A percentile compares a stretch with the other conserved stretches of the same genome.
Evolutionary conservation across 2,797 vertebrate species (phyloP).

Genomic region (Kryptopterus vitreolus): DNA sequence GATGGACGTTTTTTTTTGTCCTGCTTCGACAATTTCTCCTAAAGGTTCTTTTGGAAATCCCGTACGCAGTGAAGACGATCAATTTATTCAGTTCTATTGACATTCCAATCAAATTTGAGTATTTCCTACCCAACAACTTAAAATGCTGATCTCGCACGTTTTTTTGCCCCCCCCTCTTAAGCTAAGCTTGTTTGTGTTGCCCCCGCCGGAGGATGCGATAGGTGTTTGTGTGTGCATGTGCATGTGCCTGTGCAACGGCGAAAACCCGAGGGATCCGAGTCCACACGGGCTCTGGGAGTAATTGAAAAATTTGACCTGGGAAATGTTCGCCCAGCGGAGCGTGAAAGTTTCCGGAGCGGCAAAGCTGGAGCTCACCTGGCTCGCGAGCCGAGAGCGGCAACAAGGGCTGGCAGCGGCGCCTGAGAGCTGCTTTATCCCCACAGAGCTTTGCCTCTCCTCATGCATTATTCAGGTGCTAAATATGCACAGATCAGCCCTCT

Average conservation of each 20-base stretch:
- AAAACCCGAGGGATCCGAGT: conserved; percentile 64
- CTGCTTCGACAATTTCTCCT: too few relatives aligned
- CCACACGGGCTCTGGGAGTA: conserved; percentile 77
- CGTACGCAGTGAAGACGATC: too few relatives aligned
- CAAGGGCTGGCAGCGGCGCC: conserved; percentile 74
- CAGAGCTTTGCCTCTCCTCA: conserved; percentile 71
- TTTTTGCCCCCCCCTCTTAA: neutral
- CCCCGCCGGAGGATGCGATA: conserved; percentile 38
- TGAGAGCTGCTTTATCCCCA: conserved; percentile 82
- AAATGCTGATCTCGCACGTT: neutral
- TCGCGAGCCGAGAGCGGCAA: conserved; percentile 67
- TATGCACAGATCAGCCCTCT: conserved; percentile 77
- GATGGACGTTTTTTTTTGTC: too few relatives aligned
- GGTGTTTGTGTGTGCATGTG: conserved; percentile 36
- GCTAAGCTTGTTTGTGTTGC: conserved; percentile 55
- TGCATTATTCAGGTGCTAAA: conserved; percentile 87
- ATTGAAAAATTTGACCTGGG: conserved; percentile 87
- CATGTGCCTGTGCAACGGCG: conserved; percentile 57
- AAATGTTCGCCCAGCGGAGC: conserved; percentile 82
- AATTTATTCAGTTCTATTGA: neutral
- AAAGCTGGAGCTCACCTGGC: conserved; percentile 72
- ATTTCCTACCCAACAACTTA: neutral
- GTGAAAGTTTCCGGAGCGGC: conserved; percentile 79
- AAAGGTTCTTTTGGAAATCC: too few relatives aligned
- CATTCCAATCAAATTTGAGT: neutral